These are phyloP conservation scores for Cactoblastis cactorum DNA, from an alignment of 2,888 invertebrate species.

Conservation along the genomic window DNA sequence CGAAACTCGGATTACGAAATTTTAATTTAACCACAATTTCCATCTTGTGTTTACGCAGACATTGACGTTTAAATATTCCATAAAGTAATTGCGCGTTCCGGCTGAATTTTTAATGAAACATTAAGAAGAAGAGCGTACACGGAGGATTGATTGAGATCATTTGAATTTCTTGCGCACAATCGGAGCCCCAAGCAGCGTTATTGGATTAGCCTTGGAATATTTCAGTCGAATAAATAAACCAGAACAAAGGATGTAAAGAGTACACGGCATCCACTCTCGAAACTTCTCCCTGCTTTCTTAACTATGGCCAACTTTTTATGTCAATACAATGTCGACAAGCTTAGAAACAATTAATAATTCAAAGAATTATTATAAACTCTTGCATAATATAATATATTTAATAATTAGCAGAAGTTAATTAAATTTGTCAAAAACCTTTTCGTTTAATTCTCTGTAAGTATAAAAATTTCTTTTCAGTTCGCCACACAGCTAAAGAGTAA, in stretches of 20 bases:
- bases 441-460: background rate
- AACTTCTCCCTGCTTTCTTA: conserved; percentile 33
- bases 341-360: background rate
- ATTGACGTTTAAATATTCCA: conserved; percentile 70
- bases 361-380: background rate
- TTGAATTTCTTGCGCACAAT: conserved; percentile 70
- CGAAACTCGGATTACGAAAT: conserved; percentile 61
- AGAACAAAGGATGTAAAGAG: conserved; percentile 43
- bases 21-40: conserved; percentile 66
- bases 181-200: conserved; percentile 50
- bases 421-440: background rate
- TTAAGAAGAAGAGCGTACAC: conserved; percentile 57
- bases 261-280: conserved; percentile 30
- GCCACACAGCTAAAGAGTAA: background rate
- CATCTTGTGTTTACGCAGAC: conserved; percentile 62
- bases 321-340: conserved; percentile 33
- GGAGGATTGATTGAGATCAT: conserved; percentile 67
- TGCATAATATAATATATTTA: background rate
- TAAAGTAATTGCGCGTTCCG: conserved; percentile 67
- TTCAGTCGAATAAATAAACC: conserved; percentile 60
- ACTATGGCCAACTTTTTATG: conserved; percentile 44
- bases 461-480: background rate
- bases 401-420: background rate
- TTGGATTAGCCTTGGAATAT: conserved; percentile 68
- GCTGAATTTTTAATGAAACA: conserved; percentile 73